phyloP scores from a whole-genome alignment of 2,113 vertebrate species.

The Ameiurus melas region DNA sequence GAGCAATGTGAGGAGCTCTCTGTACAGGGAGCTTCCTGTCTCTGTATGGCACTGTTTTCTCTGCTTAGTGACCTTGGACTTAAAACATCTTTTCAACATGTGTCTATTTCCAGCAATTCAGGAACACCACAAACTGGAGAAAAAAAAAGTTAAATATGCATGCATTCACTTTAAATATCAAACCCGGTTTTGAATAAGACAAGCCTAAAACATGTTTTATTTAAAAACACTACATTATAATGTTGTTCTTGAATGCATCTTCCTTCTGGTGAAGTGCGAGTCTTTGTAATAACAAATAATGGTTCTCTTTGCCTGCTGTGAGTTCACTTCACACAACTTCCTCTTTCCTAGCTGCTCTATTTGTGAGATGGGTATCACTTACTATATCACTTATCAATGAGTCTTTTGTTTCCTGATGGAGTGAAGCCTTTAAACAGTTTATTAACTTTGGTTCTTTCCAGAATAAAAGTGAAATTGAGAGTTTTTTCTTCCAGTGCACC shows the following conservation, averaged over 20 bases:
- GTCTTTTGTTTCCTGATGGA: conserved; percentile 11
- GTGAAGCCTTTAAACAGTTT: not conserved
- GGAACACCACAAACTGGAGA: not conserved
- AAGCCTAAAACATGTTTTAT: not conserved
- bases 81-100: conserved; percentile 6
- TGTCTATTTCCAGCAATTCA: not conserved
- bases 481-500: not conserved
- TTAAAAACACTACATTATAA: not conserved
- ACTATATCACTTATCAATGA: not conserved
- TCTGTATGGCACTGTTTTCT: conserved; percentile 29
- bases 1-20: not conserved
- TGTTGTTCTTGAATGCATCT: not conserved
- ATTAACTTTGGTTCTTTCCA: not conserved
- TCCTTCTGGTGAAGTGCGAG: not conserved
- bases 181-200: not conserved
- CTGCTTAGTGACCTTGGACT: conserved; percentile 1
- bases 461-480: not conserved
- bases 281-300: not conserved
- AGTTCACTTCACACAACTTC: not conserved
- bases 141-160: not conserved
- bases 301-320: not conserved
- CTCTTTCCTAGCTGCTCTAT: not conserved
- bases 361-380: not conserved
- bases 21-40: conserved; percentile 38
- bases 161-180: no score